Base-by-base conservation (phyloP, 2,888 invertebrate species). In the Perithous albicinctus region DNA sequence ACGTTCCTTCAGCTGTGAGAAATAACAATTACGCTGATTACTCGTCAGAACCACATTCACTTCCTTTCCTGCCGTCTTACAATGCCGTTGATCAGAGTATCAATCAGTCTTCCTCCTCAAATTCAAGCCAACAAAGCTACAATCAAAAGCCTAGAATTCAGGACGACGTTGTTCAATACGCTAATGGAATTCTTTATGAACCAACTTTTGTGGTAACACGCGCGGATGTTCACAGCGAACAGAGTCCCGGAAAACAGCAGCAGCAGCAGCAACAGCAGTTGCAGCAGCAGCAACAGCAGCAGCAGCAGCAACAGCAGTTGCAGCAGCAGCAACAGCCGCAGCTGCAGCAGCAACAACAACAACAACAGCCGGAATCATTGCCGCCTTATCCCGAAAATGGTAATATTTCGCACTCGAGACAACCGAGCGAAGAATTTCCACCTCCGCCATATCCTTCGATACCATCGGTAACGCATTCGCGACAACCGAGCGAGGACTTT, bases 401-500 rank as follows among this genome's bases (percentile, higher is more conserved):
- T 15, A 92, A 91, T 66, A 89, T 93, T 15, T 90, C 92, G n/a
- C 94, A 94, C 84, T 94, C 93, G 1, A 89, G 94, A 35, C 94
- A 94, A 86, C 90, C 93, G 0, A 94, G 94, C 86, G 94, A 94
- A 85, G 94, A 94, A 54, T 94, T 94, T 72, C 94, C 94, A 20
- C 93, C 94, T 2, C 97, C 97, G 0, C 97, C 97, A 0, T 97
- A 97, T 90, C 97, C 97, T 1, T 96, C 96, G 87, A 94, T 96
- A 86, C 95, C 95, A 85, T 97, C 97, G 0, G 96, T 95, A 0
- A 95, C 96, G 73, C 97, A 97, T 92, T 97, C 97, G 1, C 94
- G 97, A 63, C 97, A 97, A 92, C 95, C 97, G 0, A 97, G 97
- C 91, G 97, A 97, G 93, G 97, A 98, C 88, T 97, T 98, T 88